phyloP scores from a whole-genome alignment of 2,888 invertebrate genomes.

The Strigamia transsilvanica region DNA sequence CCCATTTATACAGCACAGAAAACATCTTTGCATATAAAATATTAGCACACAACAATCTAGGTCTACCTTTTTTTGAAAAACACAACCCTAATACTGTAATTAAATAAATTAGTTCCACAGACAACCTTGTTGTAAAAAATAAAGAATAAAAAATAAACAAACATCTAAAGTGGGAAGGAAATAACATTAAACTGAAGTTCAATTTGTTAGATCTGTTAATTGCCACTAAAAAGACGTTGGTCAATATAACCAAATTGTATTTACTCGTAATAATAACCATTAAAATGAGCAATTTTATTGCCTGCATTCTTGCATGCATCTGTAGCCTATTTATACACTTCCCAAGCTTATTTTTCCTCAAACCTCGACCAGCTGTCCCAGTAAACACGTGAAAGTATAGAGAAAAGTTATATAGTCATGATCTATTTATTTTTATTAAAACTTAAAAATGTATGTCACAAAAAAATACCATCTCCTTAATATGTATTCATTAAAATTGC shows the following conservation, averaged over 20 bases:
- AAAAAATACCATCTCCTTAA: too few species aligned
- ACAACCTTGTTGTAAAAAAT: too few species aligned
- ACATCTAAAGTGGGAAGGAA: neutral
- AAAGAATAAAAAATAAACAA: neutral
- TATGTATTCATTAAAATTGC: too few species aligned
- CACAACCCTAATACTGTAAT: too few species aligned
- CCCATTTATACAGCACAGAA: neutral
- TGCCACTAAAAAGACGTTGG: neutral
- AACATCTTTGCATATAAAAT: neutral
- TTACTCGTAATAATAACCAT: neutral
- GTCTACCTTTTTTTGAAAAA: neutral
- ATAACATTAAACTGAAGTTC: neutral
- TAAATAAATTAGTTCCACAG: too few species aligned
- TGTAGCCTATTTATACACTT: neutral
- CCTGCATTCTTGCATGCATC: neutral
- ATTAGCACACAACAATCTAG: neutral
- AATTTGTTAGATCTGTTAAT: neutral
- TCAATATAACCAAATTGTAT: neutral
- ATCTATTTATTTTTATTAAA: neutral
- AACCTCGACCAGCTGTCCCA: neutral
- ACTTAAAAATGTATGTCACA: neutral
- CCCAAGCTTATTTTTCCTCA: neutral
- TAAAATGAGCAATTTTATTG: neutral
- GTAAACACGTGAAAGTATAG: slow-evolving; percentile 1
- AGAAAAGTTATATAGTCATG: neutral